phyloP scores from a whole-genome alignment of 2,888 invertebrate genomes.

The Physocephala rufipes region DNA sequence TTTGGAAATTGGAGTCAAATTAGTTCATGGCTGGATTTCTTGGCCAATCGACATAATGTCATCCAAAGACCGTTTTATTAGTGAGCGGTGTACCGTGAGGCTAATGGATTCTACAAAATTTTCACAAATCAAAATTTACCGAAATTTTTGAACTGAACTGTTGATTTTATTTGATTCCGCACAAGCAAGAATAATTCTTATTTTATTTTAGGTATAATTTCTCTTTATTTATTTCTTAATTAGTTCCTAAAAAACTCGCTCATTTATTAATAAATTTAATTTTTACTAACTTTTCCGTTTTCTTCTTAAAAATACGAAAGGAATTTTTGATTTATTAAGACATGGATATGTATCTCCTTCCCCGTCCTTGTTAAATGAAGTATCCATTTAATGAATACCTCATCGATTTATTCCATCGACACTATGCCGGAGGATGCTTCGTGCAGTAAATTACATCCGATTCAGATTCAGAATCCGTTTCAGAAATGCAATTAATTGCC shows the following conservation, averaged over 20 bases:
- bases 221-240: neutral
- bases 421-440: neutral
- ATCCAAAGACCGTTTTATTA: too few relatives aligned
- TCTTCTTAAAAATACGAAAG: conserved; percentile 1
- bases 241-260: too few relatives aligned
- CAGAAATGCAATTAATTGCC: neutral
- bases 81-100: too few relatives aligned
- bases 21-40: too few relatives aligned
- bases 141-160: too few relatives aligned
- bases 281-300: neutral
- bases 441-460: neutral
- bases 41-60: too few relatives aligned
- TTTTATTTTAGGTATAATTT: neutral
- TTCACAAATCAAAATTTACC: too few relatives aligned
- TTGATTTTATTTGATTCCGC: too few relatives aligned
- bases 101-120: too few relatives aligned
- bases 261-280: neutral
- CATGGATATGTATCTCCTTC: neutral
- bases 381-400: neutral
- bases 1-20: too few relatives aligned
- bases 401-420: neutral
- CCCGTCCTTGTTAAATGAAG: too few relatives aligned
- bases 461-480: neutral
- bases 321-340: neutral
- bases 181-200: too few relatives aligned